Base-by-base conservation (phyloP, 1,140 invertebrate genomes). In the Drosophila guanche region DNA sequence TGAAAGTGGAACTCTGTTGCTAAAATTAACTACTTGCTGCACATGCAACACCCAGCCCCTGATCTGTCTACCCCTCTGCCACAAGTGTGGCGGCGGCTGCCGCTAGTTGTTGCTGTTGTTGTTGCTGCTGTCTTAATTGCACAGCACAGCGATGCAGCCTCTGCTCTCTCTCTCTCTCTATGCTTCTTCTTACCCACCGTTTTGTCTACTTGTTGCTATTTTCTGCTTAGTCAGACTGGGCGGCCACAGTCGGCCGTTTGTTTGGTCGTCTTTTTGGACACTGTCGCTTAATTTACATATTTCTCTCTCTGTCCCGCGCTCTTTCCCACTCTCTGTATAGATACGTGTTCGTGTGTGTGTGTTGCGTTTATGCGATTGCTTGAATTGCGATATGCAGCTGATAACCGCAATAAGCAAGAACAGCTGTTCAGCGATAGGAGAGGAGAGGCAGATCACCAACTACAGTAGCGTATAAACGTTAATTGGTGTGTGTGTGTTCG, bases 1-100 rank as follows among this genome's bases (percentile, higher is more conserved):
- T 86, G 81, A 86, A 86, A 86, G 81, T 86, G 81, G 81, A 83
- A 86, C 81, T 86, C 83, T 67, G 78, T 47, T 78, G 78, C 81
- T 86, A 86, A 86, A 86, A 75, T 86, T 86, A 86, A 81, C 81
- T 76, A 23, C 57, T 53, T 48, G 50, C 57, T 48, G 50, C 57
- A 72, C 61, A 85, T 85, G 69, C 77, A 88, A 61, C 50, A 29
- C 48, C 14, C 60, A 4, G 12, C 33, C 27, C 10, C 40, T 22
- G 62, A 16, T 29, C 40, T 10, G 27, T 50, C n/a, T 27, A 50
- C 53, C 22, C 29, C 47, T 8, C 27, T 8, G 16, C 20, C 51
- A 2, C 25, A 37, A 27, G 37, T 37, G 41, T 73, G 52, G 60
- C 46, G 58, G 69, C 53, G 58, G 69, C 53, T 81, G 78, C 52